These are phyloP conservation scores for Akabosia matsudoensis DNA, from an alignment of 1,140 invertebrate genomes.

Conservation along the genomic window DNA sequence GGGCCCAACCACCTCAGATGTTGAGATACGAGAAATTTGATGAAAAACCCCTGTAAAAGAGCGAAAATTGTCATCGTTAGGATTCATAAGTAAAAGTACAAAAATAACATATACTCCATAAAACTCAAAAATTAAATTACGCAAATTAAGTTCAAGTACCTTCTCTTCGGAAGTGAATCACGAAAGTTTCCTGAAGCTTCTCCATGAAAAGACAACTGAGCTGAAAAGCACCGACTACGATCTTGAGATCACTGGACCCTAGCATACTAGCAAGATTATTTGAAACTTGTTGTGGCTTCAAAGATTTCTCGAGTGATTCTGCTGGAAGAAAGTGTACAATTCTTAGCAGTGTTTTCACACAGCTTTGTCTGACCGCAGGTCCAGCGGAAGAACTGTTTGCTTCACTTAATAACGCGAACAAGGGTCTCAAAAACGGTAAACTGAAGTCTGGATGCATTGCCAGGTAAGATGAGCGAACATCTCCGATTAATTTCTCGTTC, in stretches of 20 bases:
- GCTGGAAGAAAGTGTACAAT: conserved; percentile 93
- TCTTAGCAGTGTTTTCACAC: conserved; percentile 85
- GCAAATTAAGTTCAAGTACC: too few relatives aligned
- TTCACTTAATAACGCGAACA: conserved; percentile 90
- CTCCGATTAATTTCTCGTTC: conserved; percentile 26
- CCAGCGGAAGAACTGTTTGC: conserved; percentile 96
- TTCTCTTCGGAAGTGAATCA: conserved; percentile 89
- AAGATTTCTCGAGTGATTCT: conserved; percentile 74
- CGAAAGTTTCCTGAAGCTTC: conserved; percentile 89
- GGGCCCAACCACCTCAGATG: conserved; percentile 45
- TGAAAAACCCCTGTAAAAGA: conserved; percentile 44
- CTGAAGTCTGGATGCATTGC: conserved; percentile 61
- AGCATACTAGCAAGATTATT: conserved; percentile 97
- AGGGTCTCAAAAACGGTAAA: conserved; percentile 75
- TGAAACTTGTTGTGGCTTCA: conserved; percentile 90
- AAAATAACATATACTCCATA: too few relatives aligned
- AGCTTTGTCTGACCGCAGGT: conserved; percentile 93
- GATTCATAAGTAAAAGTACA: too few relatives aligned
- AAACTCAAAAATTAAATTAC: background rate
- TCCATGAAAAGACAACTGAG: conserved; percentile 95
- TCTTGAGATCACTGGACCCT: conserved; percentile 81
- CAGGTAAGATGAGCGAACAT: conserved; percentile 40
- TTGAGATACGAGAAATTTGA: conserved; percentile 45
- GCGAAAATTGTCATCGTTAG: background rate
- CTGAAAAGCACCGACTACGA: conserved; percentile 94